These are phyloP conservation scores for Syrrhaptes paradoxus DNA, from an alignment of 2,113 vertebrate species.

Conservation along the genomic window DNA sequence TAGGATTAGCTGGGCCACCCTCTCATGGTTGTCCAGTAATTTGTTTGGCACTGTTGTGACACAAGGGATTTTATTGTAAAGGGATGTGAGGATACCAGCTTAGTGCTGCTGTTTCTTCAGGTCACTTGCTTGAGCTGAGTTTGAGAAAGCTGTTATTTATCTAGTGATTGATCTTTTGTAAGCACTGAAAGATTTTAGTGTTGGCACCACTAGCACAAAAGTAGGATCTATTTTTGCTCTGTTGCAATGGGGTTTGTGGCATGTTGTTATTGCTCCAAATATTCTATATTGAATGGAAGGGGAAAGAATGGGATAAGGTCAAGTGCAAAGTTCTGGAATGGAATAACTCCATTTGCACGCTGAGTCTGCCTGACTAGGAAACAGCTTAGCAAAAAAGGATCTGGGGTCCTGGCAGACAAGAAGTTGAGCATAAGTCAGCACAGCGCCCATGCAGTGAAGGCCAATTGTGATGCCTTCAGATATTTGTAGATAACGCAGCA, in stretches of 20 bases:
- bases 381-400: neutral
- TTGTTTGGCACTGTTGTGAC: neutral
- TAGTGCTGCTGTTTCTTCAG: neutral
- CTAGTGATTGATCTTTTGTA: neutral
- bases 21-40: neutral
- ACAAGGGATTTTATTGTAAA: neutral
- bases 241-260: neutral
- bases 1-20: neutral
- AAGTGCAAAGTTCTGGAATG: neutral
- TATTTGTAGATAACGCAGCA: neutral
- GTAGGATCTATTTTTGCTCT: neutral
- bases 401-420: neutral
- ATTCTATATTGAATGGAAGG: neutral
- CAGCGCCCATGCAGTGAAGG: neutral
- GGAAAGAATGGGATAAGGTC: neutral
- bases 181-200: neutral
- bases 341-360: neutral
- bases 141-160: neutral
- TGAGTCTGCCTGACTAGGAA: neutral
- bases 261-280: neutral
- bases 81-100: neutral
- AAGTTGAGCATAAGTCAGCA: neutral
- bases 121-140: neutral
- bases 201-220: neutral
- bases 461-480: neutral